These are phyloP conservation scores for Theristicus caerulescens DNA, from an alignment of 2,113 vertebrate species.

Conservation along the genomic window DNA sequence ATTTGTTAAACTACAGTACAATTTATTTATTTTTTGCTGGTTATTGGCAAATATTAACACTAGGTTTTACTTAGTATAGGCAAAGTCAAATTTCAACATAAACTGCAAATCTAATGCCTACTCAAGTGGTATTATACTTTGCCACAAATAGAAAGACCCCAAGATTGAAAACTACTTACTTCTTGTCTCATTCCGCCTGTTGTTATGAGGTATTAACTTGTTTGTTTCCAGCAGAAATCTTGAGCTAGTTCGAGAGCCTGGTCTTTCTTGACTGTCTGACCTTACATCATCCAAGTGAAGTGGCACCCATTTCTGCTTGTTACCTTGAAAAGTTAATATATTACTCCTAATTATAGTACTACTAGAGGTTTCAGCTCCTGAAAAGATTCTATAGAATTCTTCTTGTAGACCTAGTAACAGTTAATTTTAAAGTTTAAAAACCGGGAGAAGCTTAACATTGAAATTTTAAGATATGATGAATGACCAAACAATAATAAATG, in stretches of 20 bases:
- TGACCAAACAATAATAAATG: not conserved
- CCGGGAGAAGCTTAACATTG: not conserved
- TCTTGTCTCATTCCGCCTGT: constrained; percentile 79
- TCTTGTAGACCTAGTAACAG: not conserved
- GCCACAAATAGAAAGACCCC: not conserved
- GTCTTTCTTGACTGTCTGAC: constrained; percentile 78
- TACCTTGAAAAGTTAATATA: constrained; percentile 76
- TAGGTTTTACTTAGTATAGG: not conserved
- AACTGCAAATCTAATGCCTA: not conserved
- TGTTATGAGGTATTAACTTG: constrained; percentile 75
- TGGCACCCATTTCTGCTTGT: constrained; percentile 92
- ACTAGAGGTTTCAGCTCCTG: not conserved
- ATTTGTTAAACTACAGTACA: not conserved
- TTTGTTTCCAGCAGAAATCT: constrained; percentile 74
- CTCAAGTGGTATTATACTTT: not conserved
- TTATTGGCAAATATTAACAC: not conserved
- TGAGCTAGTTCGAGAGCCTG: constrained; percentile 67
- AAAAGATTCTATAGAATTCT: not conserved
- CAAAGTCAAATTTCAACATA: not conserved
- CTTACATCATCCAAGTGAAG: constrained; percentile 84
- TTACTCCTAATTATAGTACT: not conserved
- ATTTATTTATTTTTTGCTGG: not conserved
- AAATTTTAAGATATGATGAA: not conserved
- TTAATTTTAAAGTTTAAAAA: not conserved
- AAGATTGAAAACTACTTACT: constrained; percentile 76